Percentiles rank a stretch among this genome's conserved stretches.
These are phyloP conservation scores for Sinohyriopsis cumingii DNA, from an alignment of 2,888 invertebrate species.

Conservation along the genomic window DNA sequence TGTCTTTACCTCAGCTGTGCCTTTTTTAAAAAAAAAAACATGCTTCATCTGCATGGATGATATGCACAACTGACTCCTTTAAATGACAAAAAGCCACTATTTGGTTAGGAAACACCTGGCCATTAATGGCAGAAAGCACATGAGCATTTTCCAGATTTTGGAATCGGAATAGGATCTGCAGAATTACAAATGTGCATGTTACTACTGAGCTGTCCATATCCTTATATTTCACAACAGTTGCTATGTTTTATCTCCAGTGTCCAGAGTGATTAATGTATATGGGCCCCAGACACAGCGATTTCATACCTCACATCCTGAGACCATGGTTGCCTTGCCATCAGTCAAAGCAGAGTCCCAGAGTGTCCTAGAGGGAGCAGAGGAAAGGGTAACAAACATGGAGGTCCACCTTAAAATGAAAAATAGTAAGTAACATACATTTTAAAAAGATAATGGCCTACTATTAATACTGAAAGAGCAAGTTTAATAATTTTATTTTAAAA, in stretches of 20 bases:
- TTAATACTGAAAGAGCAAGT: conserved; percentile 10
- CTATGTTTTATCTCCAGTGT: conserved; percentile 31
- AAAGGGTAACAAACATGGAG: conserved; percentile 81
- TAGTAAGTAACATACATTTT: conserved; percentile 13
- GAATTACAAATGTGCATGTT: no score
- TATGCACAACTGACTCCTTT: no score
- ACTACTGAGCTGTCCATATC: background rate
- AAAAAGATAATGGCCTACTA: background rate
- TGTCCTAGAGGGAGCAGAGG: conserved; percentile 76
- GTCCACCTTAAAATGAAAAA: conserved; percentile 76
- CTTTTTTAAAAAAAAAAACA: no score
- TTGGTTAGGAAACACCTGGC: no score
- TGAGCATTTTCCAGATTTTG: no score
- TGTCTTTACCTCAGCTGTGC: no score
- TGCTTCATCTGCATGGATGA: no score
- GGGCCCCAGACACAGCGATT: conserved; percentile 61
- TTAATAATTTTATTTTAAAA: no score
- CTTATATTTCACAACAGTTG: no score
- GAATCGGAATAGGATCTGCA: no score
- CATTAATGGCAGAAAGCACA: no score
- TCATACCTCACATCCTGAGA: conserved; percentile 10
- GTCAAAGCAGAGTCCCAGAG: conserved; percentile 14
- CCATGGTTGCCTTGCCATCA: conserved; percentile 3
- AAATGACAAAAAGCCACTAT: no score
- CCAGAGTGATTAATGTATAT: conserved; percentile 71